Evolutionary conservation across 64 coral and sea anemone species (phyloP).

Genomic region (Anthopleura sola): DNA sequence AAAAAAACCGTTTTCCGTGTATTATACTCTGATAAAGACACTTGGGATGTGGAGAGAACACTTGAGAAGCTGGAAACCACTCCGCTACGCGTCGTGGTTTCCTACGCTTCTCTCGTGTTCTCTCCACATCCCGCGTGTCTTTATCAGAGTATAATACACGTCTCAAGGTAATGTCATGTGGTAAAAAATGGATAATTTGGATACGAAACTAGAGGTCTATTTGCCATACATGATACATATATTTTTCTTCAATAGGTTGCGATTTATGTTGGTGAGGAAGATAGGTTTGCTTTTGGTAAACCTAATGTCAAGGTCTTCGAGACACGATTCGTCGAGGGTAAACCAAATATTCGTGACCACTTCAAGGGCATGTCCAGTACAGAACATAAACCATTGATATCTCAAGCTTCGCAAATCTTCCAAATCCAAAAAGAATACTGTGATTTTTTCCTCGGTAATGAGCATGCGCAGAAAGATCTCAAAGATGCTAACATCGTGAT

Average conservation of each 20-base stretch:
- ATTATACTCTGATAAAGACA: too few species aligned
- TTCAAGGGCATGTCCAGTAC: background rate
- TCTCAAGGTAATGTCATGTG: too few species aligned
- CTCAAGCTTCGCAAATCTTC: background rate
- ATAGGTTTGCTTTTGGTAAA: background rate
- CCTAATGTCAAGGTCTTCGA: background rate
- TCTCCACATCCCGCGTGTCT: too few species aligned
- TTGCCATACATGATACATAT: background rate
- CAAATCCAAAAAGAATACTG: background rate
- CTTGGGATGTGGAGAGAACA: too few species aligned
- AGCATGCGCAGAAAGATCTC: conserved; percentile 17
- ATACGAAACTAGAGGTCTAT: too few species aligned
- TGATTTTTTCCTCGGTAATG: conserved; percentile 19
- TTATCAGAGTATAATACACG: too few species aligned
- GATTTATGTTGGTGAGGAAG: background rate
- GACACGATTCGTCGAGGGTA: background rate
- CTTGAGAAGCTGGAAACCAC: too few species aligned
- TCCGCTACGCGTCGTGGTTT: too few species aligned
- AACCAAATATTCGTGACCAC: background rate
- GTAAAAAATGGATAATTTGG: too few species aligned
- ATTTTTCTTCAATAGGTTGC: background rate
- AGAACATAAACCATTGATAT: background rate
- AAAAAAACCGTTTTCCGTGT: too few species aligned
- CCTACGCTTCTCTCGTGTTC: too few species aligned
- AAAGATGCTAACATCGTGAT: conserved; percentile 13